Conservation (phyloP, 2,888 invertebrate genomes). For the Leptinotarsa haldemani region DNA sequence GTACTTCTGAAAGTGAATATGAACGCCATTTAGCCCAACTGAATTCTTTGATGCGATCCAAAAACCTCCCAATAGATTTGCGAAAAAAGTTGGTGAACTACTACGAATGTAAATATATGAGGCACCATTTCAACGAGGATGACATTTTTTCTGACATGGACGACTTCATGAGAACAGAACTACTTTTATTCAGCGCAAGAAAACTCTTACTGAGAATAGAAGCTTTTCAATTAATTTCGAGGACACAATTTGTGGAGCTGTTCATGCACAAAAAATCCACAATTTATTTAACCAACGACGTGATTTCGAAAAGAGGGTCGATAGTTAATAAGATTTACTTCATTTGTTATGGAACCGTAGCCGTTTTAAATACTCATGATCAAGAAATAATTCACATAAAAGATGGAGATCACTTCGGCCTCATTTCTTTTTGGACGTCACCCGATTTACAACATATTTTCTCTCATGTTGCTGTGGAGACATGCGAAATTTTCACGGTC, state of each 20-base stretch:
- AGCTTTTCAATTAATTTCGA: not conserved
- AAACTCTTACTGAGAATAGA: not conserved
- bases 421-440: not conserved
- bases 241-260: not conserved
- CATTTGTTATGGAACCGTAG: slow-evolving; percentile 3
- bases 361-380: not conserved
- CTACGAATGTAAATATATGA: not conserved
- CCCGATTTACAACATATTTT: not conserved
- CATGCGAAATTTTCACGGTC: not conserved
- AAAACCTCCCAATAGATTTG: slow-evolving; percentile 66
- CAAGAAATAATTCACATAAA: not conserved
- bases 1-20: slow-evolving; percentile 62
- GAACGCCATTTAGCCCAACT: slow-evolving; percentile 67
- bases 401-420: not conserved
- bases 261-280: not conserved
- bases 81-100: slow-evolving; percentile 64
- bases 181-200: not conserved
- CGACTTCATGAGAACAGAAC: not conserved
- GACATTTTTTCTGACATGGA: not conserved
- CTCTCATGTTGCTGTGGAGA: not conserved
- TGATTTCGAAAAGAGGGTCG: not conserved
- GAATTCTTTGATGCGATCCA: slow-evolving; percentile 68
- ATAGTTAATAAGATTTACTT: not conserved
- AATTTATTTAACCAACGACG: not conserved
- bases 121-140: not conserved